phyloP scores from a whole-genome alignment of 2,797 vertebrate species.

The Danio jaintianensis region DNA sequence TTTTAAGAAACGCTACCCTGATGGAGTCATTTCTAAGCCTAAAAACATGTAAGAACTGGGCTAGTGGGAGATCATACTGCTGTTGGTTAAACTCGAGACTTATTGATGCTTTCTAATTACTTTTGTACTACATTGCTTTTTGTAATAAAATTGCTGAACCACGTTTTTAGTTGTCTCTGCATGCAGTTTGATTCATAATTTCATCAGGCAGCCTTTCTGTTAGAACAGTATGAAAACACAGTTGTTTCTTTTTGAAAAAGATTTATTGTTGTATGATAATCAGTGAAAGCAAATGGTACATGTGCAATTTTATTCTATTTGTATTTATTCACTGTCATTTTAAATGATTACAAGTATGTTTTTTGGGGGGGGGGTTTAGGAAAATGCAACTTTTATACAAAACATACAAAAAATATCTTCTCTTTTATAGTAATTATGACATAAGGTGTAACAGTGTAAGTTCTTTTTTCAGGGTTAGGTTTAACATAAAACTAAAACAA shows the following conservation, averaged over 20 bases:
- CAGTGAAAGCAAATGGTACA: constrained; percentile 9
- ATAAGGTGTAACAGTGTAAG: constrained; percentile 8
- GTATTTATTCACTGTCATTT: constrained; percentile 1
- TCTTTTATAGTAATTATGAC: background rate
- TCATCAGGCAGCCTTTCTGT: background rate
- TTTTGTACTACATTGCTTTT: constrained; percentile 46
- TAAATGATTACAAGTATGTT: background rate
- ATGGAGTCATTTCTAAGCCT: constrained; percentile 92
- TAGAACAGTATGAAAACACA: background rate
- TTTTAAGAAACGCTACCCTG: constrained; percentile 91
- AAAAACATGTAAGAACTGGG: constrained; percentile 74
- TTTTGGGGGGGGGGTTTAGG: background rate
- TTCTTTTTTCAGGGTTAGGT: background rate
- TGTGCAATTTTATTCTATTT: background rate
- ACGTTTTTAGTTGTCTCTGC: background rate
- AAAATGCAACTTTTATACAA: constrained; percentile 12
- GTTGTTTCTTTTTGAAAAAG: background rate
- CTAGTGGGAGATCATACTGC: background rate
- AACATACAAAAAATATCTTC: constrained; percentile 38
- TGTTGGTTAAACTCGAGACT: background rate
- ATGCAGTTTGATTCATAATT: background rate
- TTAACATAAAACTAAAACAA: background rate
- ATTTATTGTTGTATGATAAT: constrained; percentile 4
- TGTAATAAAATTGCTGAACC: constrained; percentile 53
- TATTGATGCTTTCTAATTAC: background rate